Evolutionary conservation across 2,797 vertebrate species (phyloP), one percentile per base, ranked within the genome.

Genomic region (Sitta carolinensis): DNA sequence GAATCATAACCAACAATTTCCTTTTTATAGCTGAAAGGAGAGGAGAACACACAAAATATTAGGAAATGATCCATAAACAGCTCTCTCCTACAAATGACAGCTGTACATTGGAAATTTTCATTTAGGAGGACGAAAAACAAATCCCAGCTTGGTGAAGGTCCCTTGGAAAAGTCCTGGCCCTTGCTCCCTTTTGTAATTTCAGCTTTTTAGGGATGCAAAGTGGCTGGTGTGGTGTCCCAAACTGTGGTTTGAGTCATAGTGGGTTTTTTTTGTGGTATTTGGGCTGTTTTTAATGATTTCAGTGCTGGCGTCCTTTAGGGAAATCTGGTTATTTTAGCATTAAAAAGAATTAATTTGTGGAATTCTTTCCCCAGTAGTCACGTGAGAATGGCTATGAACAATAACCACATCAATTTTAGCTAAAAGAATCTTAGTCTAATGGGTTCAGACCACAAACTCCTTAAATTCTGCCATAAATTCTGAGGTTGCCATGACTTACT

Each of bases 1-100:
- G 91, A 92, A 90, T 96, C 88, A 75, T 64, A 84, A 90, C 78
- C 77, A 93, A 74, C 75, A 62, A 70, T 81, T 91, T 64, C 64
- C 78, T 92, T 94, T 88, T 79, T 26, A 67, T 59, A 81, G 92
- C 76, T 84, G 80, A 83, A 62, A 93, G 84, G 42, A 26, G 68
- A 87, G 62, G 62, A 80, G 87, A 69, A 54, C 36, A 5, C 63
- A 61, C 29, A 16, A n/a, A 40, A 47, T 43, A 13, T 81, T 40
- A 86, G 70, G 74, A 93, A 90, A 94, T 70, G 63, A 89, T 76
- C 88, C 92, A 64, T 76, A 36, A 96, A 74, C 10, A 10, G 25
- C 3, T 66, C 32, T 78, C 47, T 75, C 29, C 23, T 38, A 22
- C 20, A 34, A 61, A 63, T 17, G 70, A 50, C 47, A 77, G n/a